Evolutionary conservation across 2,888 invertebrate species (phyloP).

Genomic region (Epinotia nisella): DNA sequence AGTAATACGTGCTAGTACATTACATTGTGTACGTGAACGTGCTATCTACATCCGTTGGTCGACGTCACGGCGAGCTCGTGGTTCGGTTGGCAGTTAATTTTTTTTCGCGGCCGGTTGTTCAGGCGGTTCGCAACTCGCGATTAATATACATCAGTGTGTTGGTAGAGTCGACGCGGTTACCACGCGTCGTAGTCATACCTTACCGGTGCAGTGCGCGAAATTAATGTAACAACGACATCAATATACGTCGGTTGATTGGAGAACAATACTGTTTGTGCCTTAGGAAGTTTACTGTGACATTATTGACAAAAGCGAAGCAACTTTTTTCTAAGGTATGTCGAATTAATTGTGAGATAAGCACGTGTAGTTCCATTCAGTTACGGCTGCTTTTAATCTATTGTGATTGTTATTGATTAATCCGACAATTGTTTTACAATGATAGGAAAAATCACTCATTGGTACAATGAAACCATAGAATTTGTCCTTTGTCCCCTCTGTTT

Average conservation of each 20-base stretch:
- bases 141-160: constrained; percentile 58
- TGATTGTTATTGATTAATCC: constrained; percentile 9
- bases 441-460: constrained; percentile 8
- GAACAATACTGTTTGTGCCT: constrained; percentile 48
- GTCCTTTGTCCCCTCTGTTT: not conserved
- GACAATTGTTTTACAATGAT: constrained; percentile 6
- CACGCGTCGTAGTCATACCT: constrained; percentile 63
- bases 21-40: constrained; percentile 39
- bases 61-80: constrained; percentile 69
- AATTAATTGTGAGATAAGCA: constrained; percentile 6
- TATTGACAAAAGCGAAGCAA: constrained; percentile 12
- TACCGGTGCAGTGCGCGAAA: constrained; percentile 56
- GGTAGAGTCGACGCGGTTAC: constrained; percentile 63
- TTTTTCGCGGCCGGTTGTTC: constrained; percentile 54
- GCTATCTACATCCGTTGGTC: constrained; percentile 54
- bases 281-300: constrained; percentile 49
- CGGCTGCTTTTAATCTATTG: constrained; percentile 8
- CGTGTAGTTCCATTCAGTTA: constrained; percentile 4
- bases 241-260: constrained; percentile 44
- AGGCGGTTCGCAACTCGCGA: constrained; percentile 45
- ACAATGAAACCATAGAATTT: not conserved
- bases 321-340: constrained; percentile 39
- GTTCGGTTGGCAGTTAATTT: constrained; percentile 49
- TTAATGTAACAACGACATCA: constrained; percentile 45
- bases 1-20: constrained; percentile 25